These are phyloP conservation scores for Acrobasis suavella DNA, from an alignment of 2,888 invertebrate species.

Conservation along the genomic window DNA sequence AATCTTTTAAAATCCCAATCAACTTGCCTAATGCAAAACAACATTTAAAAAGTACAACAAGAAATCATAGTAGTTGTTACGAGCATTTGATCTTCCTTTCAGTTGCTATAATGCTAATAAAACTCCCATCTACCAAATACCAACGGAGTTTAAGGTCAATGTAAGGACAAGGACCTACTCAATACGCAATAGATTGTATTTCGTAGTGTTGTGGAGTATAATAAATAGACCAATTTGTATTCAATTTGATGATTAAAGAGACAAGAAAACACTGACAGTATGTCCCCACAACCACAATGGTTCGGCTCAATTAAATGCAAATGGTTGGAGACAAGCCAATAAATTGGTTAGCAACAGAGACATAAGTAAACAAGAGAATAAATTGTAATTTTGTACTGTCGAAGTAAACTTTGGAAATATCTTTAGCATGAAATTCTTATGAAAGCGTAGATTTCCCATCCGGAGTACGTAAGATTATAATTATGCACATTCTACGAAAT, in stretches of 20 bases:
- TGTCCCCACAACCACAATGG: conserved; percentile 15
- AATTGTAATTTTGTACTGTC: conserved; percentile 31
- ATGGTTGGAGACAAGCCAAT: conserved; percentile 57
- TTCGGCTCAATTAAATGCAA: conserved; percentile 44
- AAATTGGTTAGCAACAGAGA: conserved; percentile 48
- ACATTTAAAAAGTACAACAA: not conserved
- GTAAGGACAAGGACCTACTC: conserved; percentile 14
- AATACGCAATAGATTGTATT: conserved; percentile 3
- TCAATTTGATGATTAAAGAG: conserved; percentile 20
- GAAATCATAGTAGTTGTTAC: not conserved
- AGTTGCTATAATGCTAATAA: not conserved
- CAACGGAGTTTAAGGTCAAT: conserved; percentile 15
- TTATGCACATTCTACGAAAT: no score
- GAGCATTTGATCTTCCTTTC: not conserved
- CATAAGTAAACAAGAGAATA: conserved; percentile 42
- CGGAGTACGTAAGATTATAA: no score
- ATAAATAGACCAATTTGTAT: conserved; percentile 13
- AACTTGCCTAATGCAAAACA: not conserved
- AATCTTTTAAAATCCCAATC: not conserved
- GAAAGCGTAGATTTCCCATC: not conserved
- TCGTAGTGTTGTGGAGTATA: not conserved
- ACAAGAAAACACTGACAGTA: conserved; percentile 11
- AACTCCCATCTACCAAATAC: not conserved
- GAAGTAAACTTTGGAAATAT: conserved; percentile 19
- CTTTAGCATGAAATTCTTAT: not conserved